A percentile compares a stretch with the other conserved stretches of the same genome.
These are phyloP conservation scores for Centruroides sculpturatus DNA, from an alignment of 1,140 invertebrate genomes.

Conservation along the genomic window DNA sequence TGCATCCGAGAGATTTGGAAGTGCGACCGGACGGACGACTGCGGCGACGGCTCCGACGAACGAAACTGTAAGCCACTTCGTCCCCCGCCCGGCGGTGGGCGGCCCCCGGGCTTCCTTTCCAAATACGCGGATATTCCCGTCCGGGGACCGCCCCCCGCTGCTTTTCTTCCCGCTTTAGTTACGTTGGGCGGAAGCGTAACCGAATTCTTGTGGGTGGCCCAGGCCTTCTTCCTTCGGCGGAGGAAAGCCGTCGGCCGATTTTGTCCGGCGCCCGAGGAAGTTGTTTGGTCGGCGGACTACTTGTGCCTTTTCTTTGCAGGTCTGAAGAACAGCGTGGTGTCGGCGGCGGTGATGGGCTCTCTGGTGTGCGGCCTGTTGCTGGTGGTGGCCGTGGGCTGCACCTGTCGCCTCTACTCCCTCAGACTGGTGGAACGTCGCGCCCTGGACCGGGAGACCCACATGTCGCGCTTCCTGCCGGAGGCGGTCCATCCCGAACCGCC, in stretches of 20 bases:
- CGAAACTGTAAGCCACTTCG: conserved; percentile 21
- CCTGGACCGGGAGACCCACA: conserved; percentile 3
- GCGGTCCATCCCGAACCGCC: conserved; percentile 19
- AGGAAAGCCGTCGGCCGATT: too few species aligned
- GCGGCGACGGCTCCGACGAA: conserved; percentile 33
- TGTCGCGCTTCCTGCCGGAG: conserved; percentile 15
- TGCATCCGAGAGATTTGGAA: conserved; percentile 33
- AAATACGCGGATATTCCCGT: too few species aligned
- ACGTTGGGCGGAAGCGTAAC: too few species aligned
- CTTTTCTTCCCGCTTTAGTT: too few species aligned
- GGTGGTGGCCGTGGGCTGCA: conserved; percentile 36
- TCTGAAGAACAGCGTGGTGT: conserved; percentile 30
- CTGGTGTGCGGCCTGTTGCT: conserved; percentile 35
- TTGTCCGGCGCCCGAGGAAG: too few species aligned
- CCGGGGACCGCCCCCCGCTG: too few species aligned
- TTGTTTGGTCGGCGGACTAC: too few species aligned
- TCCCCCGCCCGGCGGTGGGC: too few species aligned
- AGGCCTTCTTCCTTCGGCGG: too few species aligned
- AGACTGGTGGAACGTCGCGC: conserved; percentile 15
- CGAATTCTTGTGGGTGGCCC: too few species aligned
- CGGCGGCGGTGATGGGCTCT: conserved; percentile 37
- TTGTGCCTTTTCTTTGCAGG: conserved; percentile 18
- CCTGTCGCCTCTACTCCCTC: conserved; percentile 30
- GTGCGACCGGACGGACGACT: conserved; percentile 33
- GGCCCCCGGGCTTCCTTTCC: too few species aligned